Percentiles rank a stretch among this genome's conserved stretches.
Evolutionary conservation across 2,797 vertebrate species (phyloP).

Genomic region (Prunella strophiata): DNA sequence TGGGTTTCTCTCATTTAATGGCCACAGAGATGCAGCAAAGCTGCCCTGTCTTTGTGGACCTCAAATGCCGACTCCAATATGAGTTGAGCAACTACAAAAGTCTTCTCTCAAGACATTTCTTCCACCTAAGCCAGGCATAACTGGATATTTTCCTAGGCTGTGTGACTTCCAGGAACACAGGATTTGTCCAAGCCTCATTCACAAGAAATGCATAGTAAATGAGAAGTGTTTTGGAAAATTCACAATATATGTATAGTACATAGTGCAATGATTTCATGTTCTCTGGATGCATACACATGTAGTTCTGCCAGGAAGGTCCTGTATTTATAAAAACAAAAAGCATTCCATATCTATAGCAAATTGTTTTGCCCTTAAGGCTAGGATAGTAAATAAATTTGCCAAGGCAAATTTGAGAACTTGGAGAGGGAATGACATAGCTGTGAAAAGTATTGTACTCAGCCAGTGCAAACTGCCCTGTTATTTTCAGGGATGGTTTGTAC

Average conservation of each 20-base stretch:
- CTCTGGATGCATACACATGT: neutral
- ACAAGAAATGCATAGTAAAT: conserved; percentile 33
- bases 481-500: neutral
- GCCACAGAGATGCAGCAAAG: neutral
- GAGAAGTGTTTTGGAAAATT: conserved; percentile 54
- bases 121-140: conserved; percentile 24
- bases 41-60: neutral
- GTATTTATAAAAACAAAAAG: neutral
- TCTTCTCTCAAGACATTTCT: neutral
- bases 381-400: neutral
- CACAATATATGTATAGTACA: conserved; percentile 2
- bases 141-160: conserved; percentile 25
- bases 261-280: conserved; percentile 49
- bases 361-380: neutral
- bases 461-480: neutral
- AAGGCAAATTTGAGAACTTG: neutral
- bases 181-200: conserved; percentile 41
- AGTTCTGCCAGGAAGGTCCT: conserved; percentile 39
- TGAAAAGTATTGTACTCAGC: neutral
- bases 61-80: neutral
- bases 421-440: neutral
- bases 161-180: neutral
- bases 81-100: neutral
- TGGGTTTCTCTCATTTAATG: neutral
- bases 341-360: neutral